Base-by-base conservation (phyloP, 2,888 invertebrate species). In the Melinaea marsaeus region DNA sequence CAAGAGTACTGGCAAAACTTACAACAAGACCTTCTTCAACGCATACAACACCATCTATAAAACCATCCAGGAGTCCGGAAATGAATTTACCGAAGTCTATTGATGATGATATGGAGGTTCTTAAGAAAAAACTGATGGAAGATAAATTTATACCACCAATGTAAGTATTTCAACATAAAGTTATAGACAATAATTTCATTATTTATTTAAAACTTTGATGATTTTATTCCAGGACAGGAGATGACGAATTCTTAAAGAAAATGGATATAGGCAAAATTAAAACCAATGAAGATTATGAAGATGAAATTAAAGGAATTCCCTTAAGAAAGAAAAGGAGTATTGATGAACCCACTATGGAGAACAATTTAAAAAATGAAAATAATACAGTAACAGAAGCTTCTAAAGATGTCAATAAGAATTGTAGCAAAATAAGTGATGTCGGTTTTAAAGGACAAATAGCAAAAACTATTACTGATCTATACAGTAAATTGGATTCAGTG, bases 271-370 rank as follows among this genome's bases (percentile, higher is more conserved):
- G 54, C 1, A 54, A 55, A 9, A 75, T 72, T 57, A 62, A 74
- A 9, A 74, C 75, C n/a, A 72, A 73, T 7, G 83, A 85, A 57
- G 85, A 86, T 51, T 85, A 86, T 60, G 85, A 85, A 33, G 81
- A 85, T n/a, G 83, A 83, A 57, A 72, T 81, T 6, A 84, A 78
- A 76, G 86, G 85, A n/a, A 71, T 84, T 13, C 85, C 86, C 22
- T 72, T 82, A 13, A 76, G 86, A 58, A 81, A 65, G 63, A 80
- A 78, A 64, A 75, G 86, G 69, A 71, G 65, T 33, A 37, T 48
- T 55, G 6, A 47, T 42, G 0, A 55, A 9, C 13, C 35, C 4
- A 2, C 42, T 37, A 34, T 35, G 9, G 54, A 7, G 3, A 11
- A 71, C 51, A 68, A 72, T 55, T 37, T 11, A 55, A 46, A 9